Evolutionary conservation across 2,113 vertebrate genomes (phyloP).

Genomic region (Alethe castanea): DNA sequence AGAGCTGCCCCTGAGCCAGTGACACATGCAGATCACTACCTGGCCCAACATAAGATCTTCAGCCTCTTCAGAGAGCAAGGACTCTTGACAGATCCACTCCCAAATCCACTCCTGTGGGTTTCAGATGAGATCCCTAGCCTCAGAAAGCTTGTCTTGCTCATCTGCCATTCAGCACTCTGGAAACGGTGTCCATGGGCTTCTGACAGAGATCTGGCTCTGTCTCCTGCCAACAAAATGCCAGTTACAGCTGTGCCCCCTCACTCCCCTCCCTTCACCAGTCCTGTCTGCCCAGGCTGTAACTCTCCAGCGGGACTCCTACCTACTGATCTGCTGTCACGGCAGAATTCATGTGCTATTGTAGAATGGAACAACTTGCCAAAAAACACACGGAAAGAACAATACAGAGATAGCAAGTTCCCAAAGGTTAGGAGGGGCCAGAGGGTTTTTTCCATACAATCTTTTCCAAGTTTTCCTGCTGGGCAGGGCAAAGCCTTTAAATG

Average conservation of each 20-base stretch:
- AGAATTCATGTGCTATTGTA: not conserved
- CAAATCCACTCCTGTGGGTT: not conserved
- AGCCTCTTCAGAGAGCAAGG: not conserved
- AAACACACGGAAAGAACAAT: not conserved
- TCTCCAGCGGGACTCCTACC: not conserved
- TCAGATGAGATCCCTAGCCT: not conserved
- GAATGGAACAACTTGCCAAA: not conserved
- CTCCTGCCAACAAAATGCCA: not conserved
- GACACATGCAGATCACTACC: accelerated
- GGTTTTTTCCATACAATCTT: not conserved
- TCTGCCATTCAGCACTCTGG: not conserved
- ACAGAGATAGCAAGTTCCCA: not conserved
- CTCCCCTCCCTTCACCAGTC: not conserved
- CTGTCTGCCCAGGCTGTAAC: not conserved
- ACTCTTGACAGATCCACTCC: not conserved
- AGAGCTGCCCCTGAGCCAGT: not conserved
- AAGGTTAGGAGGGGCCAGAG: not conserved
- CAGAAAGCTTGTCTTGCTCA: not conserved
- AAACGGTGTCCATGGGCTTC: not conserved
- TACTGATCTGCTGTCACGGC: not conserved
- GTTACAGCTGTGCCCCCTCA: not conserved
- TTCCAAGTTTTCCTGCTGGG: not conserved
- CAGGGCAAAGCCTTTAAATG: not conserved
- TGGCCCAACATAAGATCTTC: accelerated
- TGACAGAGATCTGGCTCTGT: not conserved